These are phyloP conservation scores for Misgurnus anguillicaudatus DNA, from an alignment of 2,113 vertebrate genomes.

Conservation along the genomic window DNA sequence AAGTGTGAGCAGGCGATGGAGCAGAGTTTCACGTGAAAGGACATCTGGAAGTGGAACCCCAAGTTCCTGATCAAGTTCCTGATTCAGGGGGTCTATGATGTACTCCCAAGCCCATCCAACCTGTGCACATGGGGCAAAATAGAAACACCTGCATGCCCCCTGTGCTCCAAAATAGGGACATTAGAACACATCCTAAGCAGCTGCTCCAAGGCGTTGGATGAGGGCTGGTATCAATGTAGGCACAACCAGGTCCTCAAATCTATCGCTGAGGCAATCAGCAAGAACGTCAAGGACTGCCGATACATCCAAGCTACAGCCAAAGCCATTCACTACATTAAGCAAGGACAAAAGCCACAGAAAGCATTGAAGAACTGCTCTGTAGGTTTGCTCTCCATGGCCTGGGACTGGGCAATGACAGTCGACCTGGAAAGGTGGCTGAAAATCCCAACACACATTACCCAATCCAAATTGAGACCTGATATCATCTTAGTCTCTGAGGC, in stretches of 20 bases:
- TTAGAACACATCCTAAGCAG: slow-evolving; percentile 38
- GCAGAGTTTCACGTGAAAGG: not conserved
- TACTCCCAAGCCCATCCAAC: not conserved
- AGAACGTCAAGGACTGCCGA: slow-evolving; percentile 20
- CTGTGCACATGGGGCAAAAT: not conserved
- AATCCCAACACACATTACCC: slow-evolving; percentile 6
- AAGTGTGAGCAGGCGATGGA: not conserved
- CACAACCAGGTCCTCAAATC: slow-evolving; percentile 34
- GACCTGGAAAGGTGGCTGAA: slow-evolving; percentile 24
- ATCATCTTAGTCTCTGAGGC: slow-evolving; percentile 25
- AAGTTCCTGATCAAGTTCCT: slow-evolving; percentile 3
- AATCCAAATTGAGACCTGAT: slow-evolving; percentile 31
- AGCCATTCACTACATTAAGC: too few relatives aligned
- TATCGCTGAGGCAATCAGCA: slow-evolving; percentile 45
- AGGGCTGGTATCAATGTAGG: slow-evolving; percentile 29
- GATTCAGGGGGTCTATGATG: not conserved
- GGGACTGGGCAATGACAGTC: slow-evolving; percentile 34
- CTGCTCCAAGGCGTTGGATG: slow-evolving; percentile 41
- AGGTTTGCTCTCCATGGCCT: too few relatives aligned
- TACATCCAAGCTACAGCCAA: slow-evolving; percentile 29
- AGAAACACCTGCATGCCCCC: not conserved
- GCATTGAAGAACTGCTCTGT: too few relatives aligned
- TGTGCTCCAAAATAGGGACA: not conserved
- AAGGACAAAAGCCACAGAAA: too few relatives aligned
- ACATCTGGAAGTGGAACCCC: not conserved